Base-by-base conservation (phyloP, 2,113 vertebrate species). In the Mixornis gularis region DNA sequence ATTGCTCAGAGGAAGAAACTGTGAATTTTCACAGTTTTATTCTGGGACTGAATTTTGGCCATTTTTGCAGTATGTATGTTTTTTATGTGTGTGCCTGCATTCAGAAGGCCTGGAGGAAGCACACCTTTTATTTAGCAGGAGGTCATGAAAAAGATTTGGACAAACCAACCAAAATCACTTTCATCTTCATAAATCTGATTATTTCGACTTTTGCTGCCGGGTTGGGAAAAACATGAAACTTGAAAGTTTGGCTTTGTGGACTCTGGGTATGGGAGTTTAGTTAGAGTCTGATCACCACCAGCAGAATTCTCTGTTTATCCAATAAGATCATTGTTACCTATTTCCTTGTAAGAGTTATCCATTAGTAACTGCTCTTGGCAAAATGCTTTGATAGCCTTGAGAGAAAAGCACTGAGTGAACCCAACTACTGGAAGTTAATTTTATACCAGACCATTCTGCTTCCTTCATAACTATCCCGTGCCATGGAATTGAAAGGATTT, bases 1-100 rank as follows among this genome's bases (percentile, higher is more conserved):
- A 95, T 96, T 96, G 91, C 95, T 96, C 84, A 94, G 94, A 91
- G 92, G 89, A 95, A 95, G 95, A 95, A 96, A 93, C 92, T 95
- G 95, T 96, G 96, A 96, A 95, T 79, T 93, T 96, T 96, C 96
- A 95, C 89, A 94, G 91, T 85, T 96, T 96, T 96, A 96, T 96
- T 96, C 96, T 94, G 92, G 87, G 94, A 96, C 59, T 92, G 92
- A 89, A 92, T 96, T 96, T 95, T 94, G 95, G 80, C 86, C 95
- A 96, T 96, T 94, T 96, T 95, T 95, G 73, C 80, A 94, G 78
- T 68, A 49, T 91, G 74, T 63, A 87, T 94, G 87, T 71, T 87
- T 93, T 91, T 71, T 21, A 41, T 82, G 52, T 82, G 43, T 63
- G 27, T 0, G 85, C 30, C 64, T 94, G 43, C 30, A n/a, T 95